Conservation (phyloP, 2,888 invertebrate genomes). For the Eueremaeus valkanovi region DNA sequence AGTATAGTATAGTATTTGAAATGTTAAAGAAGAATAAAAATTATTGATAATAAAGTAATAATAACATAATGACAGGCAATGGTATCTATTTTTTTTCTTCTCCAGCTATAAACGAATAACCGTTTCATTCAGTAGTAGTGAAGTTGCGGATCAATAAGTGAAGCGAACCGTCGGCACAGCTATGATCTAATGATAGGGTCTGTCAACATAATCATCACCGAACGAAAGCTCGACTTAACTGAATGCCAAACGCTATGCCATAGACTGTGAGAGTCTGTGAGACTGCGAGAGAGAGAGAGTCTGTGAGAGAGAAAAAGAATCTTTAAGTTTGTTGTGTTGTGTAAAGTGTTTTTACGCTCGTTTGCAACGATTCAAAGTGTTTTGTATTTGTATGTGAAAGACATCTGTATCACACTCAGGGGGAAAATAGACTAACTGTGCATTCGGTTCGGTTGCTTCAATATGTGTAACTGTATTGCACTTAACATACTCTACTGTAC, state of each 20-base stretch:
- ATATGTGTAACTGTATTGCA: no score
- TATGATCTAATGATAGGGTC: constrained; percentile 34
- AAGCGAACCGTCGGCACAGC: constrained; percentile 19
- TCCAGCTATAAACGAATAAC: not conserved
- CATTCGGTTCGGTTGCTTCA: not conserved
- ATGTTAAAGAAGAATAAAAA: constrained; percentile 28
- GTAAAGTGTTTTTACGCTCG: constrained; percentile 33
- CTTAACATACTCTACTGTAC: not conserved
- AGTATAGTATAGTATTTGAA: no score
- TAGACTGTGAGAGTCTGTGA: not conserved
- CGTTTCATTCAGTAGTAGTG: constrained; percentile 11
- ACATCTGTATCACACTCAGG: constrained; percentile 22
- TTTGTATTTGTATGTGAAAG: constrained; percentile 22
- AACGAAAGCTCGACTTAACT: constrained; percentile 30
- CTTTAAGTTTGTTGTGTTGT: constrained; percentile 9
- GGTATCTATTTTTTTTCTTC: not conserved
- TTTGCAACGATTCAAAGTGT: constrained; percentile 29
- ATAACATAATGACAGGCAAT: constrained; percentile 30
- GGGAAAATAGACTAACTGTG: constrained; percentile 6
- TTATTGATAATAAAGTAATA: constrained; percentile 33
- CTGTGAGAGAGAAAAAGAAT: not conserved
- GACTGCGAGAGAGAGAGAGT: not conserved
- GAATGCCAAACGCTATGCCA: not conserved
- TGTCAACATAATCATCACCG: constrained; percentile 26
- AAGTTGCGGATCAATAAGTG: constrained; percentile 27